A percentile compares a stretch with the other conserved stretches of the same genome.
phyloP scores from a whole-genome alignment of 2,113 vertebrate genomes.

The Dissostichus mawsoni region DNA sequence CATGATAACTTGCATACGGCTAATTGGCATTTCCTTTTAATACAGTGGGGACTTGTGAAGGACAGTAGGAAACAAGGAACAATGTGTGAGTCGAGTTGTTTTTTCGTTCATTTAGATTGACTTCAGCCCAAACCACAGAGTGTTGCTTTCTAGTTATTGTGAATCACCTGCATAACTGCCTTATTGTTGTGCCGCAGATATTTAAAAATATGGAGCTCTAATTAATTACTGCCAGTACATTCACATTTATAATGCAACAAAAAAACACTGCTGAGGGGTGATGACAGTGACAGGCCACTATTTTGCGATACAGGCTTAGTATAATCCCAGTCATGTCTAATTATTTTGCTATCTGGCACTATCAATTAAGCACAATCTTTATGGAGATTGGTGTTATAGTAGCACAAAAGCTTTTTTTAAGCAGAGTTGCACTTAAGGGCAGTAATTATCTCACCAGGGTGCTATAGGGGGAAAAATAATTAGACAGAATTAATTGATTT shows the following conservation, averaged over 20 bases:
- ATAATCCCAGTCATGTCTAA: not conserved
- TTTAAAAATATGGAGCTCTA: not conserved
- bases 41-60: conserved; percentile 11
- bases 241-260: conserved; percentile 4
- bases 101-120: conserved; percentile 9
- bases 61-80: not conserved
- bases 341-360: conserved; percentile 29
- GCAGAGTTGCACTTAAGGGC: conserved; percentile 42
- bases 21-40: conserved; percentile 36
- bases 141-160: not conserved
- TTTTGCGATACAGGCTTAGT: not conserved
- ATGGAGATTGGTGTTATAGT: conserved; percentile 43
- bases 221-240: not conserved
- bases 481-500: conserved; percentile 54
- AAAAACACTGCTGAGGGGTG: conserved; percentile 5
- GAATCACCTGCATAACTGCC: conserved; percentile 1
- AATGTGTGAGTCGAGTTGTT: conserved; percentile 12
- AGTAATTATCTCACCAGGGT: conserved; percentile 38
- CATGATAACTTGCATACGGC: not conserved
- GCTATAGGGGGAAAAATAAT: conserved; percentile 37
- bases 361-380: conserved; percentile 57
- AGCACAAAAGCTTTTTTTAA: conserved; percentile 43
- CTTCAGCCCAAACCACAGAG: not conserved
- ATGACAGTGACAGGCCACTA: not conserved
- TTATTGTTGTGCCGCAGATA: not conserved